Percentiles rank a stretch among this genome's conserved stretches.
Conservation (phyloP, 1,140 invertebrate genomes). For the Euura lappo region DNA sequence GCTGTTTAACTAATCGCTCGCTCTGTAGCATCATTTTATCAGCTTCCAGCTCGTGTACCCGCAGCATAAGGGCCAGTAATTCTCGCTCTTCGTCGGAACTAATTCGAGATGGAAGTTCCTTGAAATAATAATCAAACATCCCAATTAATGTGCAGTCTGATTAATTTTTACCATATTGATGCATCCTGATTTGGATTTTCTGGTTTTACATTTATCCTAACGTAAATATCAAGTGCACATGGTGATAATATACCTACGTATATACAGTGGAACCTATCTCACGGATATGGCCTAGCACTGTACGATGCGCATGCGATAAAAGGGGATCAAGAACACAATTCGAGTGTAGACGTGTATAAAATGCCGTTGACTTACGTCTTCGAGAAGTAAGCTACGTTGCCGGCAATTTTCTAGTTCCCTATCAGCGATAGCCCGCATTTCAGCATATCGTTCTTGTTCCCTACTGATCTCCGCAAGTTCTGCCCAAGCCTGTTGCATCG, state of each 20-base stretch:
- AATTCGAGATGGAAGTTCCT: constrained; percentile 84
- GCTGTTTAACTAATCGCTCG: constrained; percentile 80
- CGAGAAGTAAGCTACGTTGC: constrained; percentile 75
- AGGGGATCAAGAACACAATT: too few species aligned
- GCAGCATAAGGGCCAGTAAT: constrained; percentile 80
- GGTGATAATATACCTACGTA: too few species aligned
- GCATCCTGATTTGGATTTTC: too few species aligned
- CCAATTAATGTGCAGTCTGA: constrained; percentile 13
- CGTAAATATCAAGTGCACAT: too few species aligned
- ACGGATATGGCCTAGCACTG: too few species aligned
- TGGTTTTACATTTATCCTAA: too few species aligned
- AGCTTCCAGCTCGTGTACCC: constrained; percentile 90
- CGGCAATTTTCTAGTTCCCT: constrained; percentile 79
- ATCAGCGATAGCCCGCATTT: constrained; percentile 76
- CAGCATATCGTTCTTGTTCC: constrained; percentile 82
- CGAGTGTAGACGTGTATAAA: not conserved
- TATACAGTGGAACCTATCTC: too few species aligned
- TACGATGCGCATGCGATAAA: too few species aligned
- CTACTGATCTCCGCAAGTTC: constrained; percentile 84
- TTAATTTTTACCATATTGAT: constrained; percentile 4
- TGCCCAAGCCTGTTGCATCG: constrained; percentile 82
- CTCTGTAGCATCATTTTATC: constrained; percentile 91
- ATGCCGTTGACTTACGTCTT: constrained; percentile 70
- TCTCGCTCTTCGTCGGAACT: constrained; percentile 88
- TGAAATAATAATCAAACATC: constrained; percentile 22